A percentile compares a stretch with the other conserved stretches of the same genome.
Conservation (phyloP, 2,797 vertebrate species). For the Selene dorsalis region DNA sequence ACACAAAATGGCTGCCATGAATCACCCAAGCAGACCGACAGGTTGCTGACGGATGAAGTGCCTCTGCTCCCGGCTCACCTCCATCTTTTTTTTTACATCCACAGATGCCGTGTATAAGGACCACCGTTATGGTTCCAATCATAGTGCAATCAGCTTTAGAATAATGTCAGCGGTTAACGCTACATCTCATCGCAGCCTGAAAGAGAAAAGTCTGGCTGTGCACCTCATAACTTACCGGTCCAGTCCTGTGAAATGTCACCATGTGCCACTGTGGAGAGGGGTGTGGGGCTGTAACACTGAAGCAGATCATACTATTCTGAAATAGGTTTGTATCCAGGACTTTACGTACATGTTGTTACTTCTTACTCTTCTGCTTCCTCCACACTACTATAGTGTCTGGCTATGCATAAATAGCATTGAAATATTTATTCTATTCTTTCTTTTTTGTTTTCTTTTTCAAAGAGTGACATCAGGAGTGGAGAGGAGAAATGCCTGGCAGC, state of each 20-base stretch:
- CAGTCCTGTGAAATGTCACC: constrained; percentile 43
- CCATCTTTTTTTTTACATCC: constrained; percentile 18
- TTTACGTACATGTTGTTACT: constrained; percentile 1
- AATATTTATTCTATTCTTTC: constrained; percentile 13
- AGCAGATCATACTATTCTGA: constrained; percentile 1
- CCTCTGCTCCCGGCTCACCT: constrained; percentile 44
- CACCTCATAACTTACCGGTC: constrained; percentile 54
- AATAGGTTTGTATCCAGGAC: not conserved
- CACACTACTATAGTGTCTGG: constrained; percentile 14
- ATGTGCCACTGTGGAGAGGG: constrained; percentile 13
- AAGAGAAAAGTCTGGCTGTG: constrained; percentile 18
- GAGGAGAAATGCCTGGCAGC: constrained; percentile 57
- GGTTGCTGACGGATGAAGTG: constrained; percentile 75
- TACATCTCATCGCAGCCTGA: constrained; percentile 36
- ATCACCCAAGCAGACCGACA: constrained; percentile 62
- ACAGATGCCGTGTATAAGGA: constrained; percentile 52
- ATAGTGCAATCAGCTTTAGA: constrained; percentile 61
- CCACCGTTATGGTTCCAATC: constrained; percentile 70
- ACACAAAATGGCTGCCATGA: constrained; percentile 75
- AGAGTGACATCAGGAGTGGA: constrained; percentile 55
- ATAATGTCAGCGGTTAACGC: constrained; percentile 50
- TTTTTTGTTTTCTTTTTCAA: constrained; percentile 8
- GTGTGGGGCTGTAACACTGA: not conserved
- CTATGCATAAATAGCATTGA: constrained; percentile 26
- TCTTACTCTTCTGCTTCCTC: constrained; percentile 12